Percentiles rank a stretch among this genome's conserved stretches.
These are phyloP conservation scores for Drosophila carrolli DNA, from an alignment of 1,140 invertebrate species.

Conservation along the genomic window DNA sequence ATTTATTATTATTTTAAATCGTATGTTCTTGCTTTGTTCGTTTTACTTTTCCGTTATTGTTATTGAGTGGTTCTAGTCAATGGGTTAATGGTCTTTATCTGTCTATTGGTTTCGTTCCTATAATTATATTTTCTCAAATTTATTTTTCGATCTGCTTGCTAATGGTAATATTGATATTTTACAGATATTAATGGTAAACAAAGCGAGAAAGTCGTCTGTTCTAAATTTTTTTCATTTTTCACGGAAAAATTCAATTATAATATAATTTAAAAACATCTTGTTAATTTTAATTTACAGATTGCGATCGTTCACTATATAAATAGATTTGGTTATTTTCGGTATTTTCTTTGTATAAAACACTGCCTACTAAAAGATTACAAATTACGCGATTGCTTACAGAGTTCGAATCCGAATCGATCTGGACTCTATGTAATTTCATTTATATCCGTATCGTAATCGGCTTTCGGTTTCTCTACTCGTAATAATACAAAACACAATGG, in stretches of 20 bases:
- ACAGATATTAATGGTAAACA: conserved; percentile 29
- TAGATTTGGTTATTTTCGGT: conserved; percentile 16
- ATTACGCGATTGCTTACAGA: conserved; percentile 68
- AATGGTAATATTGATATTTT: conserved; percentile 24
- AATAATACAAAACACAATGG: conserved; percentile 55
- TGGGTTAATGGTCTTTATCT: conserved; percentile 19
- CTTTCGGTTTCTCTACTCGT: conserved; percentile 29
- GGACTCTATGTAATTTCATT: conserved; percentile 8
- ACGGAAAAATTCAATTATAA: conserved; percentile 56
- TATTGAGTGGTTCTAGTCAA: conserved; percentile 29
- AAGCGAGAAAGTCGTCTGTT: conserved; percentile 19
- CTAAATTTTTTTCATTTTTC: conserved; percentile 32
- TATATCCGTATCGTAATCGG: conserved; percentile 1
- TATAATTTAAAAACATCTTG: conserved; percentile 62
- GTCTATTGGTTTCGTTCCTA: conserved; percentile 14
- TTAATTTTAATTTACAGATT: conserved; percentile 61
- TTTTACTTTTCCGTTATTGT: conserved; percentile 38
- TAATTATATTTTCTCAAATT: conserved; percentile 2
- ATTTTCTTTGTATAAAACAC: conserved; percentile 54
- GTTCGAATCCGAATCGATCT: conserved; percentile 33
- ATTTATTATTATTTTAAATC: conserved; percentile 37
- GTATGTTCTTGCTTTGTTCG: conserved; percentile 15
- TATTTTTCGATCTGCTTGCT: conserved; percentile 14
- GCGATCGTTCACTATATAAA: conserved; percentile 29
- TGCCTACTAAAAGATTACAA: conserved; percentile 68